Percentiles rank a stretch among this genome's conserved stretches.
These are phyloP conservation scores for Linnaemya tessellans DNA, from an alignment of 2,888 invertebrate species.

Conservation along the genomic window DNA sequence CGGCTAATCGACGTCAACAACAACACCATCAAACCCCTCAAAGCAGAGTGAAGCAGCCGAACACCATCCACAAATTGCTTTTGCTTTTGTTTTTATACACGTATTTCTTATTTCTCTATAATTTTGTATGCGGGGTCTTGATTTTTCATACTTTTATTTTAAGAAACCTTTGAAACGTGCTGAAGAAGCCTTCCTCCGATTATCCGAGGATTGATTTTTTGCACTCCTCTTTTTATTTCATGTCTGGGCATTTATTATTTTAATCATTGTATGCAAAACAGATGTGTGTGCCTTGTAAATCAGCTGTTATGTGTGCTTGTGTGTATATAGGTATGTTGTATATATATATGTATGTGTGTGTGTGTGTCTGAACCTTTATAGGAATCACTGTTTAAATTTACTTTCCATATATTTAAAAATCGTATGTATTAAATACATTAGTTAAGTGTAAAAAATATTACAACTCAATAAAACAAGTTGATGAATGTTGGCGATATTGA, in stretches of 20 bases:
- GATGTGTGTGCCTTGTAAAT: slow-evolving; percentile 55
- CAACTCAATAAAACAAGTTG: neutral
- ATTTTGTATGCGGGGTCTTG: slow-evolving; percentile 27
- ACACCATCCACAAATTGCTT: slow-evolving; percentile 16
- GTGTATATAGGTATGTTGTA: slow-evolving; percentile 42
- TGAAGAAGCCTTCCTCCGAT: neutral
- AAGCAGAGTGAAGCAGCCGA: slow-evolving; percentile 76
- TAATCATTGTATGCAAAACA: slow-evolving; percentile 45
- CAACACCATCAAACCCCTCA: slow-evolving; percentile 78
- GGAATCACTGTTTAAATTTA: slow-evolving; percentile 22
- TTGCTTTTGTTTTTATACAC: slow-evolving; percentile 57
- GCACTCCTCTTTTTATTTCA: neutral
- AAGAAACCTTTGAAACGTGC: neutral
- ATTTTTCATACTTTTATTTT: slow-evolving; percentile 30
- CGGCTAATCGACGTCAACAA: slow-evolving; percentile 81
- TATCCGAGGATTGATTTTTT: slow-evolving; percentile 28
- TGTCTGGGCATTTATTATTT: slow-evolving; percentile 38
- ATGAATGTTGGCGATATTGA: neutral
- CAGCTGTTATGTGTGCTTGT: slow-evolving; percentile 22
- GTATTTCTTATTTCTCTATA: slow-evolving; percentile 39
- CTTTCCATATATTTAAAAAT: neutral
- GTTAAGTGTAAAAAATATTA: neutral
- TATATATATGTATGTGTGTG: slow-evolving; percentile 37
- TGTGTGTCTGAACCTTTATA: slow-evolving; percentile 24
- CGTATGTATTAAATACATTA: neutral